Base-by-base conservation (phyloP, 2,888 invertebrate species). In the Eilema griseolum region DNA sequence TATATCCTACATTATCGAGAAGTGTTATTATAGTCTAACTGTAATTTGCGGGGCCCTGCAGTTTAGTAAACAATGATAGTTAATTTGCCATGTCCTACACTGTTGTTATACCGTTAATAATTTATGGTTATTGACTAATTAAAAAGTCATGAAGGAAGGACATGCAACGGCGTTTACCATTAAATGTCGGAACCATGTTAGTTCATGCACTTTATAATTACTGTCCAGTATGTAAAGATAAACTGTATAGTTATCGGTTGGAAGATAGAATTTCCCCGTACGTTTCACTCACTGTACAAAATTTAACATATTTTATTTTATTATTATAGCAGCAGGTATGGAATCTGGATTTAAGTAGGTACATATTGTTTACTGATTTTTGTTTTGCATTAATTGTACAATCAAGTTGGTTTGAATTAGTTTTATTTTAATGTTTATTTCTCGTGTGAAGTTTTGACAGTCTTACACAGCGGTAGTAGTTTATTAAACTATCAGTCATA, bases 81-180 rank as follows among this genome's bases (percentile, higher is more conserved):
- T 72, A 74, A 72, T 78, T 75, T 67, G n/a, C 62, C 69, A 61
- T 73, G 62, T 70, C 23, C 60, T 57, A 66, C 69, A 66, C 69
- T 70, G 62, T 65, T 60, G 60, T 68, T 63, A 63, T 66, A 60
- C 73, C 65, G 72, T 72, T 61, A 66, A 41, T 69, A 61, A 79
- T 79, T 79, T 75, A 80, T 61, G 74, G 66, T 77, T 72, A 75
- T 79, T 71, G 66, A 57, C 23, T 80, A 72, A 69, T 79, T 72
- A 67, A 75, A 73, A 31, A 56, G 65, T 59, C 28, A 56, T 61
- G 57, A 31, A 60, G 31, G 23, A 28, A 59, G 24, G 41, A 57
- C 37, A 66, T 61, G 65, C 52, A 52, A 52, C n/a, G 52, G 46
- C 52, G 33, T 33, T 72, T 67, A 26, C 24, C 10, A 28, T 56